These are phyloP conservation scores for Eupithecia pulchellata DNA, from an alignment of 2,888 invertebrate genomes.

Conservation along the genomic window DNA sequence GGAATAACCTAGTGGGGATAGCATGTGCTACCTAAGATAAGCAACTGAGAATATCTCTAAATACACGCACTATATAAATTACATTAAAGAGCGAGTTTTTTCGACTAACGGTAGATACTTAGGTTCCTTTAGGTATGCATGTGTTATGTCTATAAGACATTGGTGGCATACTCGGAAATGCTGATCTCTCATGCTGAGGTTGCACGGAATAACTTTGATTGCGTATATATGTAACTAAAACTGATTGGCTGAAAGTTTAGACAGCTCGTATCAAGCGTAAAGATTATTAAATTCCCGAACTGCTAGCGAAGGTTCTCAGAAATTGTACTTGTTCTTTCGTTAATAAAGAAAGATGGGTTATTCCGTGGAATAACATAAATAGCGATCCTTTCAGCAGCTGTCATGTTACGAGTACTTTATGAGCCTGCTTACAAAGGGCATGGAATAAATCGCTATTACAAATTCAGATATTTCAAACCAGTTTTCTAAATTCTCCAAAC, in stretches of 20 bases:
- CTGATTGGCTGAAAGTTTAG: conserved; percentile 38
- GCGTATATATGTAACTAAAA: conserved; percentile 46
- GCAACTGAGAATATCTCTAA: not conserved
- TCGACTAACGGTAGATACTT: not conserved
- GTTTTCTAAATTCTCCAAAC: conserved; percentile 13
- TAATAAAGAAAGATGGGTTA: conserved; percentile 32
- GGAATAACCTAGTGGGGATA: conserved; percentile 55
- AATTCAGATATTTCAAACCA: conserved; percentile 17
- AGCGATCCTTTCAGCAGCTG: conserved; percentile 33
- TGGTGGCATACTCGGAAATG: not conserved
- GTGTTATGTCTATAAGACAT: not conserved
- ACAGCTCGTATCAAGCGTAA: conserved; percentile 28
- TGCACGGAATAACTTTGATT: conserved; percentile 19
- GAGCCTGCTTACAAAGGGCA: conserved; percentile 23
- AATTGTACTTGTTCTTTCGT: conserved; percentile 29
- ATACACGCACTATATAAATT: not conserved
- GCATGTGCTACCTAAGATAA: conserved; percentile 1
- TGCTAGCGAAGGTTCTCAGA: conserved; percentile 24
- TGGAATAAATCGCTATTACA: conserved; percentile 26
- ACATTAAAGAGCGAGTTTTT: not conserved
- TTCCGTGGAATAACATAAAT: conserved; percentile 31
- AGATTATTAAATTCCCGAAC: conserved; percentile 33
- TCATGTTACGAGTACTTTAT: conserved; percentile 35
- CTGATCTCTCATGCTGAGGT: not conserved
- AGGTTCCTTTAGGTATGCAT: not conserved